Evolutionary conservation across 64 coral and sea anemone species (phyloP).

Genomic region (Stylophora pistillata): DNA sequence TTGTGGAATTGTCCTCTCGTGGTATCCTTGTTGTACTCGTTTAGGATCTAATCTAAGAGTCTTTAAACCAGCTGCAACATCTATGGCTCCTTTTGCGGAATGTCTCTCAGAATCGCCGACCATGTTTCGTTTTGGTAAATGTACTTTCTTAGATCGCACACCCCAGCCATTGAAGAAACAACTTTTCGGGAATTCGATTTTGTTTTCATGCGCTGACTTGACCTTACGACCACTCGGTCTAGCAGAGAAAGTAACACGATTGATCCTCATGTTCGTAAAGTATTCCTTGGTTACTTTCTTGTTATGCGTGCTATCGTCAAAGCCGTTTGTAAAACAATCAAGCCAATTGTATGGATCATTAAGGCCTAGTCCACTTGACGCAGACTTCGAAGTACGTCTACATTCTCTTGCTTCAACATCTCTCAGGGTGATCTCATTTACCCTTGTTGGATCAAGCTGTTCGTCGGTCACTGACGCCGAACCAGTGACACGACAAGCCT

Average conservation of each 20-base stretch:
- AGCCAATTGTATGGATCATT: conserved; percentile 1
- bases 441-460: neutral
- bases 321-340: conserved; percentile 10
- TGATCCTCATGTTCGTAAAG: conserved; percentile 49
- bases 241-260: conserved; percentile 53
- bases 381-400: conserved; percentile 1
- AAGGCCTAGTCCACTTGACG: neutral
- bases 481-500: neutral
- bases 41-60: conserved; percentile 31
- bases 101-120: neutral
- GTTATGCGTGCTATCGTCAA: neutral
- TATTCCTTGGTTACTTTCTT: neutral
- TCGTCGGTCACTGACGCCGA: neutral
- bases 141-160: neutral
- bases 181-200: conserved; percentile 16
- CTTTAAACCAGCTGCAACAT: conserved; percentile 32
- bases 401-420: neutral
- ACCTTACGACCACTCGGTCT: neutral
- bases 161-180: conserved; percentile 56
- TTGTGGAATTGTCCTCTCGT: neutral
- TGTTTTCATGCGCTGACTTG: conserved; percentile 19
- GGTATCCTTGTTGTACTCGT: neutral
- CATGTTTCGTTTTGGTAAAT: neutral
- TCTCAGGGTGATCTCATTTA: neutral
- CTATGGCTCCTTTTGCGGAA: neutral